Evolutionary conservation across 1,140 invertebrate species (phyloP).

Genomic region (Drosophila pseudoananassae): DNA sequence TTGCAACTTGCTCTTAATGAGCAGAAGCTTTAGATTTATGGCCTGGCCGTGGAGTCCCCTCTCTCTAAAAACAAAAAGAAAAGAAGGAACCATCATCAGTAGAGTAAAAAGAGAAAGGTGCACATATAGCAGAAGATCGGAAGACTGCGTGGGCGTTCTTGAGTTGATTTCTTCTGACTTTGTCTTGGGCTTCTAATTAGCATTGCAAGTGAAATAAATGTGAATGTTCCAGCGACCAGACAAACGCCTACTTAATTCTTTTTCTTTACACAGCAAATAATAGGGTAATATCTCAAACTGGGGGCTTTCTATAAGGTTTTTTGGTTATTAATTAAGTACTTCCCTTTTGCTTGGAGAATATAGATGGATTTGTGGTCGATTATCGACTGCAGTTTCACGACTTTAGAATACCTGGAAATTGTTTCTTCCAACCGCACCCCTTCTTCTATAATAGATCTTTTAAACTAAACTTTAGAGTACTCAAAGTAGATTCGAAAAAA

Average conservation of each 20-base stretch:
- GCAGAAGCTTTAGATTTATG: slow-evolving; percentile 66
- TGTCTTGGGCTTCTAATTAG: slow-evolving; percentile 57
- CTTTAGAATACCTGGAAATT: too few relatives aligned
- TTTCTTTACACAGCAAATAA: slow-evolving; percentile 5
- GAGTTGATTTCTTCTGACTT: slow-evolving; percentile 12
- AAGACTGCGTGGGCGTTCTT: slow-evolving; percentile 41
- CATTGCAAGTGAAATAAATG: slow-evolving; percentile 46
- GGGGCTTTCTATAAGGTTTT: not conserved
- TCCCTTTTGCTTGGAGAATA: too few relatives aligned
- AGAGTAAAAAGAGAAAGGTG: slow-evolving; percentile 3
- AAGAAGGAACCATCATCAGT: not conserved
- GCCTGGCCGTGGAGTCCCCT: too few relatives aligned
- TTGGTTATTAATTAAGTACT: too few relatives aligned
- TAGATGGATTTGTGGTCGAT: too few relatives aligned
- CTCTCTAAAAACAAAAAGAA: not conserved
- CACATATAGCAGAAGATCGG: not conserved
- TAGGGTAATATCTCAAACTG: not conserved
- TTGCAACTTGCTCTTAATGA: slow-evolving; percentile 58
- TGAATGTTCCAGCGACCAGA: slow-evolving; percentile 23
- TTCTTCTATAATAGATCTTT: too few relatives aligned
- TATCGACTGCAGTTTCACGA: too few relatives aligned
- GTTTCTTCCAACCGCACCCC: too few relatives aligned
- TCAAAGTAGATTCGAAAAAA: too few relatives aligned
- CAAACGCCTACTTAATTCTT: slow-evolving; percentile 6
- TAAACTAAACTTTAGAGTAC: too few relatives aligned